Base-by-base conservation (phyloP, 2,888 invertebrate genomes). In the Calephelis perditalis region DNA sequence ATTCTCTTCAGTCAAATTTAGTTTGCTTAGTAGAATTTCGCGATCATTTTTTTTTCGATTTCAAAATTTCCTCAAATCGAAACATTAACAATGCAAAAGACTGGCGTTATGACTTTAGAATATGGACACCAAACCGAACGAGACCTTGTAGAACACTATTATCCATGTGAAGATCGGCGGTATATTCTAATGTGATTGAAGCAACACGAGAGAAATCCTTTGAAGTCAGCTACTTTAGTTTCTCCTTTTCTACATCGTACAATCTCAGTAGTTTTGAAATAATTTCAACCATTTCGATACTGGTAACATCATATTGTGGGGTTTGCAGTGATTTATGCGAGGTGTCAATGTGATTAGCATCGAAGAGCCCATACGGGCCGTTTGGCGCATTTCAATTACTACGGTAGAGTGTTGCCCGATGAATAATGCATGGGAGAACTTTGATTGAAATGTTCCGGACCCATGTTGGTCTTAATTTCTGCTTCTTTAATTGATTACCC, bases 331-430 rank as follows among this genome's bases (percentile, higher is more conserved):
- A 79, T 78, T 79, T 77, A 78, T 76, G 71, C 70, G 70, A 74
- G 76, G 76, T 77, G 79, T 77, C 77, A 71, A 71, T 69, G 68
- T 69, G 78, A 81, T 81, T 82, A 80, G 73, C 80, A 82, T 80
- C 73, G 71, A 70, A 79, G 78, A 78, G 75, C 72, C 73, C 66
- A 70, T 66, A 71, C 70, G 70, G 70, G 67, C 71, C 74, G 73
- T 71, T 72, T 68, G 75, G 72, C 73, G 78, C 77, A 78, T 81
- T 79, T 81, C 82, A 81, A 81, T 81, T 79, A 77, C 76, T 68
- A 63, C 65, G 69, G 69, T 69, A 67, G 68, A 69, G 73, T 71
- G 72, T 70, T 71, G 69, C 71, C 67, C 68, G 70, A 64, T 81
- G 81, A 81, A 81, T 81, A 76, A 81, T 81, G 81, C 74, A 81